Conservation (phyloP, 2,888 invertebrate genomes). For the Argyresthia albistria region DNA sequence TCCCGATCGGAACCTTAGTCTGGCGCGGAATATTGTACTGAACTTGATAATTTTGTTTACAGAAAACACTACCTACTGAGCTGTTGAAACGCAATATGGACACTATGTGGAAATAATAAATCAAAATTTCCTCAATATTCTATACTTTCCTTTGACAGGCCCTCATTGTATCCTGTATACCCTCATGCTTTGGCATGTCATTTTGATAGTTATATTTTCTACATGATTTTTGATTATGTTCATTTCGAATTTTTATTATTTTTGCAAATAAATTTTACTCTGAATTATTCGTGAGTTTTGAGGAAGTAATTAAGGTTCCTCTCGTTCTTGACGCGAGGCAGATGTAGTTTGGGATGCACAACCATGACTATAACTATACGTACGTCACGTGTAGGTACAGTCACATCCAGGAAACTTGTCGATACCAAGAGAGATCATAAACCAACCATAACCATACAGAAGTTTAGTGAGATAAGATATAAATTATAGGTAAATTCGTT, state of each 20-base stretch:
- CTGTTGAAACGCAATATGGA: constrained; percentile 69
- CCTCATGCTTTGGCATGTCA: constrained; percentile 55
- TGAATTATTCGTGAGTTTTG: constrained; percentile 52
- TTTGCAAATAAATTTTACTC: constrained; percentile 67
- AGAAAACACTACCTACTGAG: constrained; percentile 63
- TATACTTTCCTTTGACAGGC: constrained; percentile 66
- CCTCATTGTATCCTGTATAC: constrained; percentile 60
- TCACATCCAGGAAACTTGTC: too few relatives aligned
- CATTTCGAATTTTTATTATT: constrained; percentile 66
- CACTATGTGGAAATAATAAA: constrained; percentile 72
- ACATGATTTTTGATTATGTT: constrained; percentile 61
- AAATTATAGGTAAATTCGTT: too few relatives aligned
- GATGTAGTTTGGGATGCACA: too few relatives aligned
- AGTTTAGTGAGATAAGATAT: too few relatives aligned
- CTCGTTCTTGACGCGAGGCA: constrained; percentile 9
- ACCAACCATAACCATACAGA: too few relatives aligned
- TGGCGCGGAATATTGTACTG: constrained; percentile 43
- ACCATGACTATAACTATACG: too few relatives aligned
- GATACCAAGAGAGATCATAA: too few relatives aligned
- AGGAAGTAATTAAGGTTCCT: constrained; percentile 67
- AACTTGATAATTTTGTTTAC: constrained; percentile 62
- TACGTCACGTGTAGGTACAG: too few relatives aligned
- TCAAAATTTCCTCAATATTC: constrained; percentile 65
- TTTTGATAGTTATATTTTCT: constrained; percentile 57
- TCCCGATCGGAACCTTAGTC: constrained; percentile 72